A percentile compares a stretch with the other conserved stretches of the same genome.
Evolutionary conservation across 2,888 invertebrate genomes (phyloP).

Genomic region (Dynastes tityus): DNA sequence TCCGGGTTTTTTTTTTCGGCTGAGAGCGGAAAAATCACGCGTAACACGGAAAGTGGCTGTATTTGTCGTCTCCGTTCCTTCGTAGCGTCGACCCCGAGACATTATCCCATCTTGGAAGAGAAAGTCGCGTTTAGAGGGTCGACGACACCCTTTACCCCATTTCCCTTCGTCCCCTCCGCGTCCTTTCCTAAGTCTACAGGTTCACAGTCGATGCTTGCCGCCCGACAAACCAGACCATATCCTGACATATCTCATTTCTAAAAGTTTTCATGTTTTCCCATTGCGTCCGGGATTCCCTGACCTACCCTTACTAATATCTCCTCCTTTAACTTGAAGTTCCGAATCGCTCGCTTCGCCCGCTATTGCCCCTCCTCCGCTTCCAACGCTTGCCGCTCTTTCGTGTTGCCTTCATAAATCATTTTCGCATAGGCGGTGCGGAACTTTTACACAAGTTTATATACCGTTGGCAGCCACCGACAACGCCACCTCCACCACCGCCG

Average conservation of each 20-base stretch:
- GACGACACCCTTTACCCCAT: constrained; percentile 22
- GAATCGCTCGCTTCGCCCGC: constrained; percentile 39
- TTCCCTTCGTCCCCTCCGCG: constrained; percentile 10
- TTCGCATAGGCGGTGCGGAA: constrained; percentile 44
- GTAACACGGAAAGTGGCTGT: constrained; percentile 19
- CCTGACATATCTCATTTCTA: constrained; percentile 58
- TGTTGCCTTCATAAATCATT: constrained; percentile 49
- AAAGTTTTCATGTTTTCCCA: constrained; percentile 63
- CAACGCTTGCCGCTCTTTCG: background rate
- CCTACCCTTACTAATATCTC: constrained; percentile 62
- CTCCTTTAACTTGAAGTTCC: constrained; percentile 54
- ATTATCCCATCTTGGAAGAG: constrained; percentile 34
- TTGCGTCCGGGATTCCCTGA: constrained; percentile 59
- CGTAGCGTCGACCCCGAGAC: constrained; percentile 24
- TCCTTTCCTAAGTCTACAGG: background rate
- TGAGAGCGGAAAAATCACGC: constrained; percentile 35
- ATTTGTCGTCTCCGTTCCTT: background rate
- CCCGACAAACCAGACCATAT: constrained; percentile 46
- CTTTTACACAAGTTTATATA: constrained; percentile 41
- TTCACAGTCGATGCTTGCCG: constrained; percentile 8
- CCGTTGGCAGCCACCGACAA: background rate
- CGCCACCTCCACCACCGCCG: background rate
- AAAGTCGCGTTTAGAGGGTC: constrained; percentile 28
- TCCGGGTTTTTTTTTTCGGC: constrained; percentile 1
- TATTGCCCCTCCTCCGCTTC: background rate